Evolutionary conservation across 2,888 invertebrate species (phyloP), one percentile per base, ranked within the genome.

Genomic region (Calliphora vomitoria): DNA sequence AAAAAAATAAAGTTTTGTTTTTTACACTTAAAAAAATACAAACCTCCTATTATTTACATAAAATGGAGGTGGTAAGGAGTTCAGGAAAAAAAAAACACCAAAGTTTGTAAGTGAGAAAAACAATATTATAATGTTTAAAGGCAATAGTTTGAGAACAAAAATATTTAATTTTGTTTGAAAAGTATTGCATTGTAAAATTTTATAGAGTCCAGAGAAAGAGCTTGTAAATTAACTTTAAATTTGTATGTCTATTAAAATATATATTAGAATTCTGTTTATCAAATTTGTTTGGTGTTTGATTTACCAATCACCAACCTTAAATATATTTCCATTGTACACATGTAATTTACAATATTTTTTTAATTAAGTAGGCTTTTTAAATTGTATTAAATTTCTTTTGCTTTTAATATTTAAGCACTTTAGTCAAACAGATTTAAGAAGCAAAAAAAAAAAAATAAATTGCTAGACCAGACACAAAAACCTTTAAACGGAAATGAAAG

Each of bases 401-500:
- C 15, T 35, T 15, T 13, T 15, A 64, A 18, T 5, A 20, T 18
- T 20, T 4, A 66, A 66, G 66, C 13, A 5, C 20, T 41, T 66
- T 44, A 20, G 13, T 13, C 18, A 66, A 18, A 66, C 10, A 62
- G 6, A 35, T 35, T 41, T 20, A 20, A 18, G 20, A 44, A 13
- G 13, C 18, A 66, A 20, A 62, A n/a, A 13, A 31, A 20, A 69
- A n/a, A 69, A 68, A 47, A 31, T 6, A 44, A 0, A 44, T 0
- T 55, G 8, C 55, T 55, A 38, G 55, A 55, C 71, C 55, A 72
- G 71, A 72, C 53, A 72, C 20, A 55, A 72, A 69, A 72, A 55
- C 18, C 55, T 18, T 72, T 72, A 55, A 72, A 72, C 53, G 71
- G 71, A 72, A 72, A 55, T 53, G 18, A 55, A 72, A 72, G 71